Conservation (phyloP, 1,140 invertebrate genomes). For the Gryon sp. region DNA sequence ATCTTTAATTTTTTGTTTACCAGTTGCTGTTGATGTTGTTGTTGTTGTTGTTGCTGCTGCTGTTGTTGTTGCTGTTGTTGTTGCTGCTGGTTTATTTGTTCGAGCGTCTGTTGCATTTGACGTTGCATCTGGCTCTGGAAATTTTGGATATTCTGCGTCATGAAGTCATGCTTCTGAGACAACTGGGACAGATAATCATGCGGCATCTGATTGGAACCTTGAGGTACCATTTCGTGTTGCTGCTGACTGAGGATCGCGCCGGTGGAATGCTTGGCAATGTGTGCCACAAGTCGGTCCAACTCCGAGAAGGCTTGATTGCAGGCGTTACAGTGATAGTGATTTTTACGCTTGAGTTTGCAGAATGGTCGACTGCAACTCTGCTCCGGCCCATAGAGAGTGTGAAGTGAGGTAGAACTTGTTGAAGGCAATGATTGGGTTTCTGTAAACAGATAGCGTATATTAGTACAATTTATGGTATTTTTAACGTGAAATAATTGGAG, state of each 20-base stretch:
- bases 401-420: conserved; percentile 75
- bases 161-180: conserved; percentile 77
- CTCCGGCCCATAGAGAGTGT: conserved; percentile 81
- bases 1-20: conserved; percentile 71
- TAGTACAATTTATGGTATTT: not conserved
- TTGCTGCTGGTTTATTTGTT: conserved; percentile 70
- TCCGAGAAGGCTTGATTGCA: conserved; percentile 91
- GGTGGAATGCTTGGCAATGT: conserved; percentile 86
- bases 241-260: conserved; percentile 79
- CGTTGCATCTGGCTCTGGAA: conserved; percentile 77
- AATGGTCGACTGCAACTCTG: conserved; percentile 89
- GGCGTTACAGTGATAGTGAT: conserved; percentile 92
- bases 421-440: conserved; percentile 77
- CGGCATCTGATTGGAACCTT: conserved; percentile 67
- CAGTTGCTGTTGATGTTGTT: conserved; percentile 61
- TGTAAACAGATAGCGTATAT: conserved; percentile 59
- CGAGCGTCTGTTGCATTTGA: conserved; percentile 75
- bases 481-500: not conserved
- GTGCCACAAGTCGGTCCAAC: conserved; percentile 83
- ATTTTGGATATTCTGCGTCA: conserved; percentile 76
- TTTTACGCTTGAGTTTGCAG: conserved; percentile 91
- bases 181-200: conserved; percentile 74
- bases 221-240: conserved; percentile 70
- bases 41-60: conserved; percentile 37
- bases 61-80: conserved; percentile 46